phyloP scores from a whole-genome alignment of 2,797 vertebrate species.

The Alectoris magna region DNA sequence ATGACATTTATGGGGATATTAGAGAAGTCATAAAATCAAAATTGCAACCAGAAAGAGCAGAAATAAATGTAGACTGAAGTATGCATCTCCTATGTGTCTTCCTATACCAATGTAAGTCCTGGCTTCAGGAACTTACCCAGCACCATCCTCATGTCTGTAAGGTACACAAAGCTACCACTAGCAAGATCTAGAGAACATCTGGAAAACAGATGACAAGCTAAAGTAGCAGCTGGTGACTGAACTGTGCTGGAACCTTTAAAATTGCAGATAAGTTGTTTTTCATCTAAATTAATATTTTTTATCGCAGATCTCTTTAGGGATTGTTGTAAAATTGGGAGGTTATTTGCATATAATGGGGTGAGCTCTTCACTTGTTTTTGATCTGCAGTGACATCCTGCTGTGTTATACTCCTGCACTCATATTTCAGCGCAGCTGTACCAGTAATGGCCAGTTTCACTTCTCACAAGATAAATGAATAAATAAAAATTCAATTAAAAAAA shows the following conservation, averaged over 20 bases:
- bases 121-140: background rate
- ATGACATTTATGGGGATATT: background rate
- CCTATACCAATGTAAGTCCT: background rate
- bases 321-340: background rate
- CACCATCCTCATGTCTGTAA: accelerated
- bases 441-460: background rate
- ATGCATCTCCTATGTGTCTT: background rate
- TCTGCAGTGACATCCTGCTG: background rate
- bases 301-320: background rate
- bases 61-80: background rate
- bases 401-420: background rate
- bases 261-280: background rate
- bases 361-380: background rate
- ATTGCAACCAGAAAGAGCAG: background rate
- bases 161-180: background rate
- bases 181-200: background rate
- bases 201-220: background rate
- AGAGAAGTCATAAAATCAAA: background rate
- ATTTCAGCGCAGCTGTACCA: background rate
- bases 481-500: background rate
- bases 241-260: background rate
- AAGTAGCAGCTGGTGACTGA: background rate
- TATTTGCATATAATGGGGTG: background rate
- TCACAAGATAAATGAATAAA: background rate
- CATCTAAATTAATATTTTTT: background rate